Base-by-base conservation (phyloP, 2,113 vertebrate species). In the Sebastes fasciatus region DNA sequence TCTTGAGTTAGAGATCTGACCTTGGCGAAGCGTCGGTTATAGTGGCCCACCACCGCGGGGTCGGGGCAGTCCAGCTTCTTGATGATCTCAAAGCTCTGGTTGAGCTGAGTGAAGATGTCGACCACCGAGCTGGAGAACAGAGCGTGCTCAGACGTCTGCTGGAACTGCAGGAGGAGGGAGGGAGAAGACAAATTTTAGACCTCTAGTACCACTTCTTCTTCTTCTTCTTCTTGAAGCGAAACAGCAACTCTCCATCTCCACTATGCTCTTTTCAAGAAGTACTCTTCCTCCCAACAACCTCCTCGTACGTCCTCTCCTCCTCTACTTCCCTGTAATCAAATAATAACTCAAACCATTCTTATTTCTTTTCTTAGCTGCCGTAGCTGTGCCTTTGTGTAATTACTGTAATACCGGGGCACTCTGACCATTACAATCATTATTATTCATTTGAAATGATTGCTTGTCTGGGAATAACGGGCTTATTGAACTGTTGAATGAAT, bases 101-200 rank as follows among this genome's bases (percentile, higher is more conserved):
- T 99, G 92, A 99, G 97, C 92, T 99, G 98, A 0, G 98, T 99
- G 96, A 99, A 99, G 92, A 99, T 96, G 2, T 99, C 98, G 87
- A 99, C 98, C 94, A 99, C 98, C 0, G 98, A 99, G 91, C 97
- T 97, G 93, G 98, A 99, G 95, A 99, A 99, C 13, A 99, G 95
- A 3, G 97, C 98, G 0, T 99, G 98, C 89, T 99, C 98, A 0
- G 98, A 99, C 1, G 97, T 99, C 92, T 97, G 97, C 94, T 98
- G 98, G 94, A 99, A 99, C 98, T 99, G 83, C 42, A 85, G 55
- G 21, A 2, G 71, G 86, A 86, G 0, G 42, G 13, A 54, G 17
- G 4, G 14, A 70, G 0, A 60, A 4, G 6, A 57, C 17, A 1
- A 19, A 11, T 12, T 9, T 62, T n/a, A 62, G 17, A 51, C 26